These are phyloP conservation scores for Tympanoctomys barrerae DNA, from an alignment of 2,797 vertebrate species.

Conservation along the genomic window DNA sequence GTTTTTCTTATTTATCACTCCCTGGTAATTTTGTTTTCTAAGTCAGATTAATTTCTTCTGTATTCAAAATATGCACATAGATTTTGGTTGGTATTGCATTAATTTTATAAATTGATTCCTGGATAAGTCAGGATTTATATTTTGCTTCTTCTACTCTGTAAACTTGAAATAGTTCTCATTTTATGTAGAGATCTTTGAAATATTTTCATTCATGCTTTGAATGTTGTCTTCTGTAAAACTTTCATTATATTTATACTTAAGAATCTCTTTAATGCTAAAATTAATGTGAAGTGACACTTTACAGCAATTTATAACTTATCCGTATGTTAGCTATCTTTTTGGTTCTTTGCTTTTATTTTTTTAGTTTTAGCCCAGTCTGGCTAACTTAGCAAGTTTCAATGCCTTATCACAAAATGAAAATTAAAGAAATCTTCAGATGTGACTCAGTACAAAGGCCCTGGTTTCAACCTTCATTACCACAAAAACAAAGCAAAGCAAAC, in stretches of 20 bases:
- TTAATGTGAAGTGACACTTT: neutral
- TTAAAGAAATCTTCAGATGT: no score
- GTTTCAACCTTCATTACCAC: no score
- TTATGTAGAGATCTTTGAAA: neutral
- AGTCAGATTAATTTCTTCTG: neutral
- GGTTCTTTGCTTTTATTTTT: neutral
- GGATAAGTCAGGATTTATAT: neutral
- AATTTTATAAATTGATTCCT: neutral
- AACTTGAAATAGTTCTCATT: neutral
- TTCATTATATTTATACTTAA: neutral
- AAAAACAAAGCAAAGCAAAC: no score
- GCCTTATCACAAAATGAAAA: no score
- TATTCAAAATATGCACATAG: neutral
- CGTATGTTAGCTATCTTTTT: neutral
- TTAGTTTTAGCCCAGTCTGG: no score
- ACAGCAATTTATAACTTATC: neutral
- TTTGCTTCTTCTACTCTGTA: neutral
- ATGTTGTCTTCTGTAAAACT: neutral
- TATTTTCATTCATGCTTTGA: neutral
- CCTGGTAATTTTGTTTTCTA: neutral
- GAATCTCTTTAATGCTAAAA: neutral
- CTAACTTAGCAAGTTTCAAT: no score
- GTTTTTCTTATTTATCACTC: neutral
- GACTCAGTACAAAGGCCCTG: no score
- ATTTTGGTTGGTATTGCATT: neutral